Percentiles rank a stretch among this genome's conserved stretches.
These are phyloP conservation scores for Karalla daura DNA, from an alignment of 2,797 vertebrate species.

Conservation along the genomic window DNA sequence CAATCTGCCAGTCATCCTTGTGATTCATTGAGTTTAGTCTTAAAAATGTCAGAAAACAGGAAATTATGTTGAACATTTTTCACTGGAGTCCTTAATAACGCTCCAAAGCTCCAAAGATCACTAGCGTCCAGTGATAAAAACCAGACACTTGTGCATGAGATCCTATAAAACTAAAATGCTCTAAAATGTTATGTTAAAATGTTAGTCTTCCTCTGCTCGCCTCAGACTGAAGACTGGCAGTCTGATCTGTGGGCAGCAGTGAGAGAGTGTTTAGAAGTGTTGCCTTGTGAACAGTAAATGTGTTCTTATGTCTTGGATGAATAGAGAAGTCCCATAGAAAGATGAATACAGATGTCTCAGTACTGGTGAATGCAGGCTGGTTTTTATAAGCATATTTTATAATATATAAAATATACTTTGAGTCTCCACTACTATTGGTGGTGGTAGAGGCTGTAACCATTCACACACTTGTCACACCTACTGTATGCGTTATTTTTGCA, in stretches of 20 bases:
- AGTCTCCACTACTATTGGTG: no score
- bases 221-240: neutral
- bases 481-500: no score
- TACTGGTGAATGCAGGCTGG: slow-evolving; percentile 1
- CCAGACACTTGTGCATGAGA: no score
- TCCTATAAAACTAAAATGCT: no score
- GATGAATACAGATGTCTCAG: neutral
- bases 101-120: neutral
- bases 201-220: neutral
- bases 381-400: no score
- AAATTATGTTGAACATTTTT: neutral
- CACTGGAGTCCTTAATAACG: no score
- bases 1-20: neutral
- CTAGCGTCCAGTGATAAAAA: neutral
- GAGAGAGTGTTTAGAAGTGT: neutral
- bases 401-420: no score
- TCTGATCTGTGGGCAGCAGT: neutral
- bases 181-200: no score
- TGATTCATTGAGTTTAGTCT: neutral
- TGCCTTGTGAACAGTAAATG: neutral
- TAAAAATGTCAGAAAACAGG: neutral
- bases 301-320: neutral
- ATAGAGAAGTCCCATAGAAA: neutral
- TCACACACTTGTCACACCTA: no score
- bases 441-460: no score